Evolutionary conservation across 2,888 invertebrate genomes (phyloP).

Genomic region (Didymodactylos carnosus): DNA sequence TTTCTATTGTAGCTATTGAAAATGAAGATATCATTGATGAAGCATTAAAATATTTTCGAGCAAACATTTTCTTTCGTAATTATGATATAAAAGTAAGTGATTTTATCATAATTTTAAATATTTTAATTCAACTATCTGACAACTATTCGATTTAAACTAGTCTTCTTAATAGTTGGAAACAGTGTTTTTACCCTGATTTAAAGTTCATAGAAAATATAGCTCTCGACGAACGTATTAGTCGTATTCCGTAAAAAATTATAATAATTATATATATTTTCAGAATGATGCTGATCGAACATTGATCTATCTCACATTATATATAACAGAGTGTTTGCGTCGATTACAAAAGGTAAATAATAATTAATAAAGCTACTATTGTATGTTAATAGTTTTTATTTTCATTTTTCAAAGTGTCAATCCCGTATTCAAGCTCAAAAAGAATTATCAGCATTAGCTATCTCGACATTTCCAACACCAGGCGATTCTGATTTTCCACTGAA

Average conservation of each 20-base stretch:
- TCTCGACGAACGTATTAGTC: too few species aligned
- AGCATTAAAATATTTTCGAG: conserved; percentile 85
- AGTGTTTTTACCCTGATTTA: too few species aligned
- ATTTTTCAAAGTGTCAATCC: conserved; percentile 48
- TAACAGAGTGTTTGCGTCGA: conserved; percentile 86
- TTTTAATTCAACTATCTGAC: not conserved
- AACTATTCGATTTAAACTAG: not conserved
- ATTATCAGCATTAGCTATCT: conserved; percentile 77
- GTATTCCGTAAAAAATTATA: too few species aligned
- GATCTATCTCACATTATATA: conserved; percentile 87
- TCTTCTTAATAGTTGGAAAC: not conserved
- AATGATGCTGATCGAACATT: conserved; percentile 84
- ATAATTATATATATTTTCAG: conserved; percentile 40
- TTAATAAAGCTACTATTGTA: too few species aligned
- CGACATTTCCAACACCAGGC: conserved; percentile 81
- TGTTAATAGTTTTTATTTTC: conserved; percentile 12
- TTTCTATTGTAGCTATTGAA: conserved; percentile 27
- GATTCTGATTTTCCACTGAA: conserved; percentile 81
- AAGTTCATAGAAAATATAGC: too few species aligned
- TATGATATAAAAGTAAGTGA: conserved; percentile 70
- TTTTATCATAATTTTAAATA: not conserved
- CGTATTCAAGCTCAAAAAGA: conserved; percentile 67
- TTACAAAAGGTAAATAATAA: conserved; percentile 50
- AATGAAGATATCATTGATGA: conserved; percentile 86
- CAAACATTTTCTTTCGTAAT: conserved; percentile 93